Conservation (phyloP, 2,113 vertebrate species). For the Gymnocephalus cernua region DNA sequence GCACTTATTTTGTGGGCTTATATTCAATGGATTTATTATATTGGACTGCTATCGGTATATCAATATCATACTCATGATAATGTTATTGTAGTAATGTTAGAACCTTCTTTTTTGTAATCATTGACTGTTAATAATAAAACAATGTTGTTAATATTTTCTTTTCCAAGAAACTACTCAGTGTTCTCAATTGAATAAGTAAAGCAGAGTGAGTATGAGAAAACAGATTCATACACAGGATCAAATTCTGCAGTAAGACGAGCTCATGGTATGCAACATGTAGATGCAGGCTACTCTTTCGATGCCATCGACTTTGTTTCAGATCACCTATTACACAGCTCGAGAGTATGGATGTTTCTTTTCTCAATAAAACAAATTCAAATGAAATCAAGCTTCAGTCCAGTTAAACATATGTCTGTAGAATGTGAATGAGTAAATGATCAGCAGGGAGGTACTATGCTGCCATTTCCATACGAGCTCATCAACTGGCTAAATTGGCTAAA, state of each 20-base stretch:
- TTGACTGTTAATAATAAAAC: background rate
- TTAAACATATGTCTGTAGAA: conserved; percentile 6
- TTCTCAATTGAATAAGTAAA: background rate
- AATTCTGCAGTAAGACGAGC: background rate
- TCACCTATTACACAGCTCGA: conserved; percentile 3
- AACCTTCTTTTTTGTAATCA: background rate
- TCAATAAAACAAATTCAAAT: conserved; percentile 24
- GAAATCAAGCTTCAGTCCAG: conserved; percentile 6
- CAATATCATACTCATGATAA: background rate
- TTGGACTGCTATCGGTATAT: background rate
- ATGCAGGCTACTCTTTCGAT: background rate
- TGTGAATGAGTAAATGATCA: background rate
- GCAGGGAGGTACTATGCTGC: conserved; percentile 6
- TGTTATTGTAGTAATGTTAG: background rate
- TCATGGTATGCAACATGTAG: conserved; percentile 6
- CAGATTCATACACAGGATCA: background rate
- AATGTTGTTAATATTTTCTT: background rate
- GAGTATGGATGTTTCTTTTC: background rate
- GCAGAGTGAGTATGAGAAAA: background rate
- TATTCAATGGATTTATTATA: background rate
- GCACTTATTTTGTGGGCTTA: background rate
- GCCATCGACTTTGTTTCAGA: background rate
- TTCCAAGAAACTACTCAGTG: background rate
- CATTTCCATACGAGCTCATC: background rate
- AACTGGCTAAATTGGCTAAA: conserved; percentile 17